Percentiles rank a stretch among this genome's conserved stretches.
phyloP scores from a whole-genome alignment of 2,797 vertebrate genomes.

The Brachyalestes nurse region DNA sequence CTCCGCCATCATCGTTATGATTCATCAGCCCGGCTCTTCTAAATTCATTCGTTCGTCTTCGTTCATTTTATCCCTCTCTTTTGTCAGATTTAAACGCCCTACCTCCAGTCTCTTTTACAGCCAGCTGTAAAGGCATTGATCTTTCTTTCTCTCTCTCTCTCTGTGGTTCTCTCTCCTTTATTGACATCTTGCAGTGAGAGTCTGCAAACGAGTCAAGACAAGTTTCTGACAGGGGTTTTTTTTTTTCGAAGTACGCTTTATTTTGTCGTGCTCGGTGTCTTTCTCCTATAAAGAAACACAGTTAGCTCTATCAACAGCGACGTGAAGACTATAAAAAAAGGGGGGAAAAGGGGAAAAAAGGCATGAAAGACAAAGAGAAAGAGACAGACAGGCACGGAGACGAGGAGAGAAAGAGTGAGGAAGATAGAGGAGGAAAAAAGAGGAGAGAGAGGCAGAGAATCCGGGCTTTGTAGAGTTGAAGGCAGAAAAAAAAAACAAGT shows the following conservation, averaged over 20 bases:
- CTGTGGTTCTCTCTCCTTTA: neutral
- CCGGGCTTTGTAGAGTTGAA: slow-evolving; percentile 71
- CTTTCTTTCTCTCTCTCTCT: neutral
- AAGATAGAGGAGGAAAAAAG: slow-evolving; percentile 73
- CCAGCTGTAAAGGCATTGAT: slow-evolving; percentile 38
- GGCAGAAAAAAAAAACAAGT: slow-evolving; percentile 70
- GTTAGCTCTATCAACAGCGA: slow-evolving; percentile 87
- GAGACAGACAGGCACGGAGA: slow-evolving; percentile 50
- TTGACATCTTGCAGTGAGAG: neutral
- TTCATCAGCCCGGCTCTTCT: slow-evolving; percentile 65
- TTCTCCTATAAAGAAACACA: slow-evolving; percentile 86
- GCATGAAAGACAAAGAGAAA: slow-evolving; percentile 48
- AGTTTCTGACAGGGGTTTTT: slow-evolving; percentile 48
- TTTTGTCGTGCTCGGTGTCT: slow-evolving; percentile 86
- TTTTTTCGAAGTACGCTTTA: slow-evolving; percentile 75
- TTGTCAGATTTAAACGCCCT: slow-evolving; percentile 39
- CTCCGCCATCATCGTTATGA: slow-evolving; percentile 55
- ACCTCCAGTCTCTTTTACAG: slow-evolving; percentile 32
- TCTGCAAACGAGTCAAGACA: slow-evolving; percentile 50
- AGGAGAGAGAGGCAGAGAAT: slow-evolving; percentile 64
- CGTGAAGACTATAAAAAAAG: slow-evolving; percentile 77
- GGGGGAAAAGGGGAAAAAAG: neutral
- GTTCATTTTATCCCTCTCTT: slow-evolving; percentile 33
- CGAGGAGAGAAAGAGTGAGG: slow-evolving; percentile 66
- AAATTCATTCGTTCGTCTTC: slow-evolving; percentile 51